Conservation (phyloP, 2,888 invertebrate species). For the Pediacus dermestoides region DNA sequence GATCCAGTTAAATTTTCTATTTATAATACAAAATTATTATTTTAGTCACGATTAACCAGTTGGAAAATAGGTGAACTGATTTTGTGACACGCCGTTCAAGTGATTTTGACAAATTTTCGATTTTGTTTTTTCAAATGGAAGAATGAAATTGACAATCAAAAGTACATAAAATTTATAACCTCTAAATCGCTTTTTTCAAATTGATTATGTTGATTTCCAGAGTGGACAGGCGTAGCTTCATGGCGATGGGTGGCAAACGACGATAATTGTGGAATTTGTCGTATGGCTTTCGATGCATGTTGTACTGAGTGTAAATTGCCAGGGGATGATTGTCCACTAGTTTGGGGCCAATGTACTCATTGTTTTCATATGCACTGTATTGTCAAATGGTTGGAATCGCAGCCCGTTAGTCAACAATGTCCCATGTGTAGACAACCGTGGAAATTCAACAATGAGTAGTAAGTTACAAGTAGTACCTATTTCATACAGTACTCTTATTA, state of each 20-base stretch:
- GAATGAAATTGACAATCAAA: constrained; percentile 29
- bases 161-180: constrained; percentile 15
- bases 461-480: too few relatives aligned
- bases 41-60: too few relatives aligned
- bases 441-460: constrained; percentile 82
- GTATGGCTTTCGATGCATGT: constrained; percentile 98
- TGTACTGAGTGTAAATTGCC: constrained; percentile 97
- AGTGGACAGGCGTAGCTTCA: constrained; percentile 93
- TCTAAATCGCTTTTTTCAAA: not conserved
- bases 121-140: constrained; percentile 10
- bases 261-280: constrained; percentile 98
- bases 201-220: constrained; percentile 48
- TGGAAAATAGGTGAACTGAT: too few relatives aligned
- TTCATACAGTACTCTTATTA: too few relatives aligned
- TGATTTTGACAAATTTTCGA: too few relatives aligned
- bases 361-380: constrained; percentile 99
- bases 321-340: constrained; percentile 96
- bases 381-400: constrained; percentile 97
- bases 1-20: too few relatives aligned
- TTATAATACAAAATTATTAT: too few relatives aligned
- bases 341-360: constrained; percentile 98
- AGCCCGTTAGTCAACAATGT: constrained; percentile 80
- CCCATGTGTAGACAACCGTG: constrained; percentile 99
- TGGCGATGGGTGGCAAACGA: constrained; percentile 99
- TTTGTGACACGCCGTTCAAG: too few relatives aligned